Evolutionary conservation across 2,113 vertebrate genomes (phyloP).

Genomic region (Xenotilapia longispinis): DNA sequence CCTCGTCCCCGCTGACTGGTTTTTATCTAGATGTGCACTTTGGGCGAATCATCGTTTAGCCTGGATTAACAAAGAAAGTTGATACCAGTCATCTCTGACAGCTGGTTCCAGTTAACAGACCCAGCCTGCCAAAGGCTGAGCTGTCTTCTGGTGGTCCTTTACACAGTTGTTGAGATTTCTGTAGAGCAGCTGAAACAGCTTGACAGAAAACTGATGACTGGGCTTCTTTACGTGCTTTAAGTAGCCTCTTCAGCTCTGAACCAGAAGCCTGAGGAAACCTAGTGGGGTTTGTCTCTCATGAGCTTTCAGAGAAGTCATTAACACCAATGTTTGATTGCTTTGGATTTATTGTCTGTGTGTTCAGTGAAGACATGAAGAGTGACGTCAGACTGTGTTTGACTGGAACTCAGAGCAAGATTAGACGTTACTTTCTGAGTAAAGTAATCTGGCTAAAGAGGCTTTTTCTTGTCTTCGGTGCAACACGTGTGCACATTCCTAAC

Average conservation of each 20-base stretch:
- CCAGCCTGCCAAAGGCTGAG: neutral
- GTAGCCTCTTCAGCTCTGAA: neutral
- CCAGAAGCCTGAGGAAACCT: neutral
- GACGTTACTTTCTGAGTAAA: neutral
- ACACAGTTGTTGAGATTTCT: neutral
- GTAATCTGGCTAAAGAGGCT: fast-evolving
- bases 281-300: neutral
- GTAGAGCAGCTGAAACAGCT: neutral
- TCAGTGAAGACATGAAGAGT: neutral
- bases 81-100: neutral
- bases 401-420: neutral
- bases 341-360: neutral
- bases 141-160: neutral
- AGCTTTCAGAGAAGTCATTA: neutral
- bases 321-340: fast-evolving
- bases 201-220: fast-evolving
- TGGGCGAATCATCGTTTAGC: neutral
- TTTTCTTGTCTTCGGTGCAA: fast-evolving
- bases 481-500: neutral
- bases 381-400: neutral
- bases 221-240: fast-evolving
- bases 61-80: neutral
- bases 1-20: fast-evolving
- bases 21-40: neutral
- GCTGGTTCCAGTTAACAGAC: neutral